Evolutionary conservation across 2,113 vertebrate genomes (phyloP).

Genomic region (Pterophyllum scalare): DNA sequence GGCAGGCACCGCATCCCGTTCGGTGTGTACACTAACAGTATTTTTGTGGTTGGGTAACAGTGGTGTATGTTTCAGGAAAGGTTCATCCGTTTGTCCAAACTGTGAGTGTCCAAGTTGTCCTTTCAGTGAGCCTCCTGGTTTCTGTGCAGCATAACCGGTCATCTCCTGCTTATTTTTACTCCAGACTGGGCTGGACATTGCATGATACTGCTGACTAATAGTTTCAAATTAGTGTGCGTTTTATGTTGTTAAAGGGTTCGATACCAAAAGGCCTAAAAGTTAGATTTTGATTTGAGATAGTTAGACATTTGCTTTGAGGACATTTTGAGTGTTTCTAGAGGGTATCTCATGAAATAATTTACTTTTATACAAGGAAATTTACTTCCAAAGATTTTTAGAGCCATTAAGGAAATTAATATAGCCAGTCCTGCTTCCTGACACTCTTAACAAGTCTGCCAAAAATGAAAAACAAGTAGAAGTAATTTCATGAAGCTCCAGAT

Average conservation of each 20-base stretch:
- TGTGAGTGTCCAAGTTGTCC: background rate
- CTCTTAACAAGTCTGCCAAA: slow-evolving; percentile 31
- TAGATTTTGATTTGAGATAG: background rate
- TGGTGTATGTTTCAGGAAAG: background rate
- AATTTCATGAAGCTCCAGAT: background rate
- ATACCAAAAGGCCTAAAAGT: slow-evolving; percentile 11
- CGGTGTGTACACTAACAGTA: slow-evolving; percentile 31
- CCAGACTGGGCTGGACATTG: background rate
- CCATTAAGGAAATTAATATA: background rate
- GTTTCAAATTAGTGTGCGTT: background rate
- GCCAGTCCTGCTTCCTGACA: slow-evolving; percentile 8
- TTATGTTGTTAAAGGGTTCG: background rate
- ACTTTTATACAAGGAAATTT: background rate
- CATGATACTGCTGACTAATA: background rate
- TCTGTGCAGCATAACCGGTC: background rate
- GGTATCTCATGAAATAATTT: background rate
- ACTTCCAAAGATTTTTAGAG: background rate
- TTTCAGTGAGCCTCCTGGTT: slow-evolving; percentile 18
- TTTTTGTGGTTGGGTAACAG: slow-evolving; percentile 39
- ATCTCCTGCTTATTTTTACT: background rate
- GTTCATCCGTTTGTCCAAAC: background rate
- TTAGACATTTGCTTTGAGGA: slow-evolving; percentile 7
- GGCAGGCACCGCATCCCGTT: background rate
- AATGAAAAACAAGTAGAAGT: background rate
- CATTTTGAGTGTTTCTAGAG: background rate